phyloP scores from a whole-genome alignment of 2,888 invertebrate species.

The Elegia similella region DNA sequence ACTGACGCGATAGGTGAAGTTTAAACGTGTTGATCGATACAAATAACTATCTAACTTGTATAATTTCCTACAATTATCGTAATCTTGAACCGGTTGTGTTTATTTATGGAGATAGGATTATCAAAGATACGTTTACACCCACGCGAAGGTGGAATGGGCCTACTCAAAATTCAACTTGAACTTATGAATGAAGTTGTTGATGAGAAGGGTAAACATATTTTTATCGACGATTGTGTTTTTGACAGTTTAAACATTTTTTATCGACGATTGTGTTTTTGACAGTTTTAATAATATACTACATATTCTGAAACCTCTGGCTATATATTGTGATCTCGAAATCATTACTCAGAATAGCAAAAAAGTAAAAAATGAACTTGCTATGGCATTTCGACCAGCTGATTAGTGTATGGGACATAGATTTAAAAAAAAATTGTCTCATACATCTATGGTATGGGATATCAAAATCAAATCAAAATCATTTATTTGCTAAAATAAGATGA shows the following conservation, averaged over 20 bases:
- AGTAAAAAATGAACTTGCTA: no score
- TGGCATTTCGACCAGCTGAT: no score
- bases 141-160: background rate
- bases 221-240: background rate
- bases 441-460: no score
- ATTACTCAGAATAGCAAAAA: no score
- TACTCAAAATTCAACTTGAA: background rate
- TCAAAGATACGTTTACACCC: background rate
- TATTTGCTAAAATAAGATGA: no score
- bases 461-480: no score
- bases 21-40: slow-evolving; percentile 13
- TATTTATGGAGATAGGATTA: slow-evolving; percentile 1
- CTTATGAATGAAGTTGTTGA: background rate
- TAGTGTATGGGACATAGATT: no score
- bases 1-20: slow-evolving; percentile 15
- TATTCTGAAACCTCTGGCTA: no score
- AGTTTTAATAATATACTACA: no score
- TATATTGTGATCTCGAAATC: no score
- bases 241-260: background rate
- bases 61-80: slow-evolving; percentile 6
- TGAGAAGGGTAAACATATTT: no score
- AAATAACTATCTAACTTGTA: slow-evolving; percentile 12
- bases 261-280: background rate
- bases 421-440: no score
- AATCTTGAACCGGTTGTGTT: slow-evolving; percentile 9